Conservation (phyloP, 1,140 invertebrate genomes). For the Eriocheir sinensis region DNA sequence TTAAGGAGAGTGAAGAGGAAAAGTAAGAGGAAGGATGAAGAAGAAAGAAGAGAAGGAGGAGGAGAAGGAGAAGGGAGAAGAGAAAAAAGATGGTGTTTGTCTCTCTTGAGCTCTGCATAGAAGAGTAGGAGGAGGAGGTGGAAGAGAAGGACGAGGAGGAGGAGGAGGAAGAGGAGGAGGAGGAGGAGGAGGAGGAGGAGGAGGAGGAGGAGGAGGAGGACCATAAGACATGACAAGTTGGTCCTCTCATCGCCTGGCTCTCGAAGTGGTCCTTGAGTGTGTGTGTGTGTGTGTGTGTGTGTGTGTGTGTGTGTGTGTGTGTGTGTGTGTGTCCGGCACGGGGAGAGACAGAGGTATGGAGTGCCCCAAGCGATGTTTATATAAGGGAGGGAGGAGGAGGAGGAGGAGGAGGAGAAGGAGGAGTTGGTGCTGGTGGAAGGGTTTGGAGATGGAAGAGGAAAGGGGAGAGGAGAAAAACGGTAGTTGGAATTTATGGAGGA, state of each 20-base stretch:
- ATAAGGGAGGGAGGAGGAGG: too few relatives aligned
- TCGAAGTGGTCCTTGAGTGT: not conserved
- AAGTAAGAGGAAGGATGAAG: not conserved
- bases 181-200: not conserved
- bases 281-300: slow-evolving; percentile 31
- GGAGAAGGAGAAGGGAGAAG: not conserved
- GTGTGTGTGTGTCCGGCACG: slow-evolving; percentile 19
- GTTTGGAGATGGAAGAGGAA: not conserved
- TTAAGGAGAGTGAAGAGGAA: not conserved
- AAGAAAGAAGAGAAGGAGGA: not conserved
- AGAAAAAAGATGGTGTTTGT: not conserved
- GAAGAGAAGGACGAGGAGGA: not conserved
- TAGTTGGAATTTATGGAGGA: not conserved
- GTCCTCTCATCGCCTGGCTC: too few relatives aligned
- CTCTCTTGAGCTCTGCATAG: too few relatives aligned
- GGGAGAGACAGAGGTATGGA: not conserved
- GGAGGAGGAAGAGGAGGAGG: not conserved
- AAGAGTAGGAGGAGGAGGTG: not conserved
- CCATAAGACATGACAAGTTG: too few relatives aligned
- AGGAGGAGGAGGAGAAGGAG: too few relatives aligned
- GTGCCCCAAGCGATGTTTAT: too few relatives aligned
- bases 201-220: not conserved
- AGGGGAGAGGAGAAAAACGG: not conserved
- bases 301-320: slow-evolving; percentile 31
- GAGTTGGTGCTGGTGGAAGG: too few relatives aligned